phyloP scores from a whole-genome alignment of 2,888 invertebrate genomes.

The Drosophila merina region DNA sequence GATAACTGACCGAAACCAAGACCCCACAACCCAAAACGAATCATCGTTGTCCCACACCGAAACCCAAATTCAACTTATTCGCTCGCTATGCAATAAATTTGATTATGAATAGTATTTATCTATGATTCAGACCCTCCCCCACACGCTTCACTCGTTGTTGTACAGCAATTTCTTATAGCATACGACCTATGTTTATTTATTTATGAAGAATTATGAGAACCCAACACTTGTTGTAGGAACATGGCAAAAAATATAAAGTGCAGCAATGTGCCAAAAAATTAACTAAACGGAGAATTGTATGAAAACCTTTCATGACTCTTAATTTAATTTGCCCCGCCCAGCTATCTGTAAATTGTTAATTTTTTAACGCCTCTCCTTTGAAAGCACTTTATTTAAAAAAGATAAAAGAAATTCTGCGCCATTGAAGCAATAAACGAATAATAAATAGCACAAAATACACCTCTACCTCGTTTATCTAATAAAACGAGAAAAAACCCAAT shows the following conservation, averaged over 20 bases:
- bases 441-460: constrained; percentile 55
- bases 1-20: constrained; percentile 36
- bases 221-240: constrained; percentile 52
- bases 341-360: constrained; percentile 22
- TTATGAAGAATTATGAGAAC: constrained; percentile 37
- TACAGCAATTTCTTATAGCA: constrained; percentile 59
- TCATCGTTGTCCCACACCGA: constrained; percentile 26
- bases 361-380: constrained; percentile 14
- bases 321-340: constrained; percentile 43
- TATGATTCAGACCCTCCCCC: constrained; percentile 32
- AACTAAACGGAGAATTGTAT: constrained; percentile 16
- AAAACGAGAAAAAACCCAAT: constrained; percentile 13
- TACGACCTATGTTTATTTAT: constrained; percentile 48
- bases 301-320: constrained; percentile 16
- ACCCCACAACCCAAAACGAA: constrained; percentile 34
- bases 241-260: constrained; percentile 43
- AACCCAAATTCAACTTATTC: constrained; percentile 48
- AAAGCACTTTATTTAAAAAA: constrained; percentile 2
- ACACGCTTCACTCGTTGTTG: constrained; percentile 69
- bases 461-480: constrained; percentile 25
- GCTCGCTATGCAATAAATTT: constrained; percentile 60
- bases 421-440: constrained; percentile 56
- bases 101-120: constrained; percentile 47
- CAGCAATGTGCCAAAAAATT: constrained; percentile 64
- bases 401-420: constrained; percentile 31